phyloP scores from a whole-genome alignment of 2,888 invertebrate genomes.

The Cheilosia vulpina region DNA sequence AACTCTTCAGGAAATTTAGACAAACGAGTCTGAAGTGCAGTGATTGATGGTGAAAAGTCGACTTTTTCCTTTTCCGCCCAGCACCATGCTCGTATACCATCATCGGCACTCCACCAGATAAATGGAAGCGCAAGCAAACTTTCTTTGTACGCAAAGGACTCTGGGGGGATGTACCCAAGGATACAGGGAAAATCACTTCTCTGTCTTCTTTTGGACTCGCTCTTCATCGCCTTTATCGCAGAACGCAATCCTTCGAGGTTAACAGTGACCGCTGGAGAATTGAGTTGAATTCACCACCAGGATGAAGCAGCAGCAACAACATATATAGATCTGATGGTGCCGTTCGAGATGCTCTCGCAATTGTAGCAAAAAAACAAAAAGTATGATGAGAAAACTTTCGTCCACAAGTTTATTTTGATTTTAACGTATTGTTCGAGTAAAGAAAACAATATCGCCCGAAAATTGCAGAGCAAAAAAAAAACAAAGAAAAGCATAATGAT shows the following conservation, averaged over 20 bases:
- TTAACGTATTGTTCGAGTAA: slow-evolving; percentile 72
- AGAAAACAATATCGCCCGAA: slow-evolving; percentile 70
- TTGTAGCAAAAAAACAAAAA: slow-evolving; percentile 25
- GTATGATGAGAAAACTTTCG: slow-evolving; percentile 69
- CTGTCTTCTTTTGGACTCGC: slow-evolving; percentile 22
- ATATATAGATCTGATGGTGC: slow-evolving; percentile 7
- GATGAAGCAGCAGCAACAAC: slow-evolving; percentile 25
- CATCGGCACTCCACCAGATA: slow-evolving; percentile 14
- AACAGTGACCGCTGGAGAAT: slow-evolving; percentile 65
- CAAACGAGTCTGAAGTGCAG: slow-evolving; percentile 75
- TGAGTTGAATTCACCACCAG: slow-evolving; percentile 58
- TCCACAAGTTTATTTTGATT: slow-evolving; percentile 70
- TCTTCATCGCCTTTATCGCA: slow-evolving; percentile 7
- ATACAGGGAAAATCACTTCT: slow-evolving; percentile 60
- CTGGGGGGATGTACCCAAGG: slow-evolving; percentile 58
- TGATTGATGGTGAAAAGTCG: slow-evolving; percentile 75
- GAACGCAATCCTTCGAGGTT: slow-evolving; percentile 19
- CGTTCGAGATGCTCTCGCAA: background rate
- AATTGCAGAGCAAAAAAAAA: slow-evolving; percentile 35
- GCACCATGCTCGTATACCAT: background rate
- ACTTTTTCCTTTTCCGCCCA: slow-evolving; percentile 15
- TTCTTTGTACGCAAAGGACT: slow-evolving; percentile 64
- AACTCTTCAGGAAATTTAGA: slow-evolving; percentile 75
- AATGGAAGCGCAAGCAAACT: slow-evolving; percentile 54
- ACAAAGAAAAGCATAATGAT: slow-evolving; percentile 24